Conservation (phyloP, 2,113 vertebrate genomes). For the Rutilus rutilus region DNA sequence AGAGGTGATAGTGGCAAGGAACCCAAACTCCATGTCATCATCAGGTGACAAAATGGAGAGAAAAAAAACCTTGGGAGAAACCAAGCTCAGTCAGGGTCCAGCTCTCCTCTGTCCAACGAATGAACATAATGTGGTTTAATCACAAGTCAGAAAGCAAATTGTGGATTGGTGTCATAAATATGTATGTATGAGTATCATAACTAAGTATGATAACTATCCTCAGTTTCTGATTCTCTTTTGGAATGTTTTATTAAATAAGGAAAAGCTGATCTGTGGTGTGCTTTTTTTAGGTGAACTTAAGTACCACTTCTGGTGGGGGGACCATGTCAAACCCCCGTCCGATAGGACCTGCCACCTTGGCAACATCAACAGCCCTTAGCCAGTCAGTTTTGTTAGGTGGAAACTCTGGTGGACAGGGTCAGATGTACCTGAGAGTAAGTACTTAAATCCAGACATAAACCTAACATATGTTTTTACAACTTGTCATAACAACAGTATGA, state of each 20-base stretch:
- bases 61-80: no score
- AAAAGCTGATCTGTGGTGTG: not conserved
- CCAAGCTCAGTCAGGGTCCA: no score
- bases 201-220: not conserved
- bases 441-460: slow-evolving; percentile 2
- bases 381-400: slow-evolving; percentile 94
- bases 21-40: no score
- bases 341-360: slow-evolving; percentile 82
- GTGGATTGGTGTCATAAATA: no score
- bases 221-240: not conserved
- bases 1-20: no score
- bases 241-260: not conserved
- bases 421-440: slow-evolving; percentile 95
- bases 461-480: not conserved
- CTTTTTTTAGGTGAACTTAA: slow-evolving; percentile 71
- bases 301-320: slow-evolving; percentile 72
- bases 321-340: slow-evolving; percentile 74
- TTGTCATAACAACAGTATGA: not conserved
- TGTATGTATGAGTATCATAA: no score
- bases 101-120: no score
- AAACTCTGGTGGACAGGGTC: slow-evolving; percentile 85
- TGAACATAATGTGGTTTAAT: no score
- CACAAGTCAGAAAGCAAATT: no score
- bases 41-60: no score
- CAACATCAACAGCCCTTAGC: slow-evolving; percentile 81